Evolutionary conservation across 2,113 vertebrate genomes (phyloP).

Genomic region (Cygnus buccinator): DNA sequence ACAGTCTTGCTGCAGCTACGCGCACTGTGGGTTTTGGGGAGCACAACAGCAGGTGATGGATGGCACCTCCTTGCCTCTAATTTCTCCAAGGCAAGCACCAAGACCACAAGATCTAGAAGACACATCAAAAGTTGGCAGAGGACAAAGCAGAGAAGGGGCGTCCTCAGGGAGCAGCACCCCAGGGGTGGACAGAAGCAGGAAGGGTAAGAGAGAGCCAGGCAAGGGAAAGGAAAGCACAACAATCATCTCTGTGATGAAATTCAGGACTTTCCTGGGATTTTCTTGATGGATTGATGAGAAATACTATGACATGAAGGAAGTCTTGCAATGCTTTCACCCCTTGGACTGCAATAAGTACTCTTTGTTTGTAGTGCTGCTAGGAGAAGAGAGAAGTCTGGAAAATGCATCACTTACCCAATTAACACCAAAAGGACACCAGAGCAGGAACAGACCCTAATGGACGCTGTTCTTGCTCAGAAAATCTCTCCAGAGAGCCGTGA

Average conservation of each 20-base stretch:
- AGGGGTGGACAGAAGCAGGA: background rate
- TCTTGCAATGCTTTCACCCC: background rate
- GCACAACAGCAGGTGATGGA: background rate
- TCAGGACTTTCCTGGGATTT: conserved; percentile 17
- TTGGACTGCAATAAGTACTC: background rate
- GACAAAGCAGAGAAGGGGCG: background rate
- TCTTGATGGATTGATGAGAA: background rate
- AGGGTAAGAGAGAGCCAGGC: background rate
- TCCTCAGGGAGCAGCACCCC: background rate
- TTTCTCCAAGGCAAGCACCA: background rate
- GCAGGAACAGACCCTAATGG: background rate
- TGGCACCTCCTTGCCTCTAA: background rate
- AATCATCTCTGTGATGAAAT: conserved; percentile 28
- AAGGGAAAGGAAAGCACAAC: conserved; percentile 5
- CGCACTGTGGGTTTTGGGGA: background rate
- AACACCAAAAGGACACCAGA: background rate
- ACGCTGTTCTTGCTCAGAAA: background rate
- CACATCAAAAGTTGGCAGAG: background rate
- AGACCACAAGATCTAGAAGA: background rate
- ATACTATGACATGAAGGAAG: background rate
- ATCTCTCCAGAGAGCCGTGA: background rate
- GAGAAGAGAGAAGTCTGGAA: background rate
- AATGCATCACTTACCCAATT: background rate
- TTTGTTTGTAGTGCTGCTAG: background rate
- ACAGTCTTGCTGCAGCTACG: background rate